Evolutionary conservation across 2,113 vertebrate genomes (phyloP), one percentile per base, ranked within the genome.

Genomic region (Neodontobutis hainanensis): DNA sequence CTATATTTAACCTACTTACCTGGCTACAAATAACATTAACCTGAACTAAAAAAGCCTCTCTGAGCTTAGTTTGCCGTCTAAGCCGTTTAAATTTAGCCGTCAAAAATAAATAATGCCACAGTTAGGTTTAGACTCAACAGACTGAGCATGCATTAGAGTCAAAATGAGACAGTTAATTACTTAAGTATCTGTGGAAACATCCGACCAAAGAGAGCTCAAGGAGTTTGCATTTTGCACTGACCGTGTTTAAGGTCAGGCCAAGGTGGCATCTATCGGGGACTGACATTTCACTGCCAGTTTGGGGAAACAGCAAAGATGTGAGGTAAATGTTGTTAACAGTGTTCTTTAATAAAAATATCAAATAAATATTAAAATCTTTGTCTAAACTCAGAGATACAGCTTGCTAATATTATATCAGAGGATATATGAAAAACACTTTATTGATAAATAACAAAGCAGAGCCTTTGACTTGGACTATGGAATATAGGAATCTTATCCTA

Each of bases 1-100:
- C 68, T 83, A 75, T 63, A 61, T 71, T 74, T 83, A 90, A 57
- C 68, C 51, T 8, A 19, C 58, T 86, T 87, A 90, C 44, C 38
- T 16, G 65, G 61, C 82, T 81, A 73, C 72, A 64, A 85, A 90
- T 87, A 90, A 80, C 77, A 62, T 76, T 40, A 5, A 73, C 48
- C 36, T 80, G 80, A 6, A 80, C 5, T 78, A 34, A 55, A 84
- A 87, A 80, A 88, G 72, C 57, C 48, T 36, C 61, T 47, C 15
- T 11, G 63, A 77, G 46, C 57, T 38, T 11, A 45, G 61, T 27
- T 27, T 68, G 35, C 38, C 12, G 50, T 74, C 65, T 90, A 88
- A 89, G 66, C 71, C 75, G 61, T 42, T 67, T 55, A 73, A 68
- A 48, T 64, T 66, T 58, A 77, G 38, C 48, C 10, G 43, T 69